Evolutionary conservation across 2,888 invertebrate genomes (phyloP), one percentile per base, ranked within the genome.

Genomic region (Harpagoxenus sublaevis): DNA sequence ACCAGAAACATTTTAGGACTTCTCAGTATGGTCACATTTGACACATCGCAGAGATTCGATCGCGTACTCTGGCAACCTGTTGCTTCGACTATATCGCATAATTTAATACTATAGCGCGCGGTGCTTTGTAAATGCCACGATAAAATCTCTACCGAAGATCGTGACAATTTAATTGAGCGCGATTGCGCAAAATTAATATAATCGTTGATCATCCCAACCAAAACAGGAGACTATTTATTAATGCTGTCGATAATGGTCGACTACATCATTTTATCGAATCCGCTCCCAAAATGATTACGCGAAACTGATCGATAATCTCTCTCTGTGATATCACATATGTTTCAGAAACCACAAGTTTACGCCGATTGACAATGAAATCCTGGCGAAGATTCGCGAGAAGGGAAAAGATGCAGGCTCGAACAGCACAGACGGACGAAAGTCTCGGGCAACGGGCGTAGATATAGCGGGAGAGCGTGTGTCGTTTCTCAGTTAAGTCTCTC

Each of bases 401-500:
- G 71, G 74, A 66, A 71, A 71, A 62, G 55, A 31, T 12, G 83
- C 78, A 71, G 86, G 68, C 23, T 42, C 65, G 75, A 45, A 45
- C 31, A 3, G 77, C 42, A n/a, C 48, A 45, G 55, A 70, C 75
- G 15, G 77, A 81, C 70, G 63, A 78, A 71, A 78, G 79, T 86
- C 87, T 77, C 78, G 51, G 75, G 88, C 86, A 84, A 66, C 85
- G 84, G 79, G 75, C 85, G 85, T 84, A 84, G 87, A 87, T 84
- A 74, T 83, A 85, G 87, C 85, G 89, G 89, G 45, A 35, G 55
- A 70, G 45, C 89, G 89, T 92, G 91, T 90, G 91, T 93, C 91
- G 91, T 92, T 92, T 92, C 92, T 92, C 92, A 92, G 92, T 93
- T 93, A 92, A 93, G 91, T 93, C 92, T 92, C 92, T 93, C 93